Evolutionary conservation across 2,888 invertebrate species (phyloP), one percentile per base, ranked within the genome.

Genomic region (Lasioglossum oenotherae): DNA sequence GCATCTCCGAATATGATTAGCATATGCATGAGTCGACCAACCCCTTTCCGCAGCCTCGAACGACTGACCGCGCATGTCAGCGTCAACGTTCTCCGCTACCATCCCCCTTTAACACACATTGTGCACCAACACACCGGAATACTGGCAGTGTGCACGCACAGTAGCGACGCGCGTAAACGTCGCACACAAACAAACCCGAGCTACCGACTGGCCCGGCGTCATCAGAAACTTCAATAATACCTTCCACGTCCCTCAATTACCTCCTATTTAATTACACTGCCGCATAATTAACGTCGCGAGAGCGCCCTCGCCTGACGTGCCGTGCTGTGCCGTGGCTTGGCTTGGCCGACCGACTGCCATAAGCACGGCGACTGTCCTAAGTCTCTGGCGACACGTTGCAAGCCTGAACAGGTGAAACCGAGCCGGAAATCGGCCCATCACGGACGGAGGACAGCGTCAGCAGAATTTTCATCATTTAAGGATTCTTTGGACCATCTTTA

Each of bases 181-280:
- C 57, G 80, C 35, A 81, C 80, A 78, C 90, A 90, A 84, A 89
- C 87, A 86, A 89, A 74, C 35, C 49, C 69, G 67, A 53, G 41
- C 73, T 49, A 72, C 74, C 74, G 64, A 78, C 76, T 74, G 69
- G 79, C 76, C 87, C 84, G 27, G 73, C 83, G 89, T 90, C 92
- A 91, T 92, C 92, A 89, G 92, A 94, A 94, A 93, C 94, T 93
- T 93, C 93, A 93, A 92, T 93, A 93, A 93, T 93, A 93, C 92
- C 92, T 91, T 91, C 90, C 91, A 90, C 91, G 90, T 92, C 92
- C 91, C 92, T 92, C 92, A 93, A 93, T 94, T 93, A 93, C 93
- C 92, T 91, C 84, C 91, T 92, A 94, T 93, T 94, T 93, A 93
- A 93, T 93, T 94, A 93, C 92, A 91, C 86, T 89, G 90, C 90